Conservation (phyloP, 2,113 vertebrate genomes). For the cattle (Bos taurus) region ARS-UCD2.0 NC_037338.1:60506501-60507000, state of each 20-base stretch:
- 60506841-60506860: not conserved
- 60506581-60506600: not conserved
- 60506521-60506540: not conserved
- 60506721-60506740: not conserved
- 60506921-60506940: not conserved
- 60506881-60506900: not conserved
- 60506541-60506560: not conserved
- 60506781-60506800: not conserved
- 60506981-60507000: not conserved
- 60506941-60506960: not conserved
- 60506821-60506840: not conserved
- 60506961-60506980: slow-evolving; percentile 22
- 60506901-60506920: not conserved
- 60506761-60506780: not conserved
- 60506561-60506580: not conserved
- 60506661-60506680: not conserved
- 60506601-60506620: not conserved
- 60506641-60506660: not conserved
- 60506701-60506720: not conserved
- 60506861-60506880: not conserved
- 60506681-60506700: not conserved
- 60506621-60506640: not conserved
- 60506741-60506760: not conserved
- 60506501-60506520: not conserved
- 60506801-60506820: not conserved